Conservation (phyloP, 2,888 invertebrate genomes). For the Pachymerium ferrugineum region DNA sequence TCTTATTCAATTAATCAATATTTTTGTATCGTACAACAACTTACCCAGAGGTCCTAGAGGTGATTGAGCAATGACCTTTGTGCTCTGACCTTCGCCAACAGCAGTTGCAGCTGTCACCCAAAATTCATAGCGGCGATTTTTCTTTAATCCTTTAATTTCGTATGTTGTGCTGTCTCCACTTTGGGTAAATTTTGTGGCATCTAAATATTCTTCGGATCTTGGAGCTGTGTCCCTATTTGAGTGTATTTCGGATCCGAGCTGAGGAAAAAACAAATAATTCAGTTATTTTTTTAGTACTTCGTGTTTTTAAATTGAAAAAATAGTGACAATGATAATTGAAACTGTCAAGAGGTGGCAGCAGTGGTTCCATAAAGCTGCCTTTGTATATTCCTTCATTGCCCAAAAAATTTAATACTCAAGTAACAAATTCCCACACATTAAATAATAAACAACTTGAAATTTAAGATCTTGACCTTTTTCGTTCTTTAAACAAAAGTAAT, state of each 20-base stretch:
- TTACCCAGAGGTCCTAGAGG: slow-evolving; percentile 33
- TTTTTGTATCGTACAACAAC: not conserved
- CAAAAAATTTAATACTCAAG: too few relatives aligned
- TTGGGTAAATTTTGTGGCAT: slow-evolving; percentile 24
- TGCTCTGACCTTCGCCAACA: slow-evolving; percentile 34
- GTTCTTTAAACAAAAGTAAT: too few relatives aligned
- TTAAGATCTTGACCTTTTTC: too few relatives aligned
- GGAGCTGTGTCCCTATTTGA: slow-evolving; percentile 14
- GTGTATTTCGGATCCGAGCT: slow-evolving; percentile 29
- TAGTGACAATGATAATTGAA: too few relatives aligned
- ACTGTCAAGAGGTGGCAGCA: not conserved
- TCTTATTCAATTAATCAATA: too few relatives aligned
- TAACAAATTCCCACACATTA: too few relatives aligned
- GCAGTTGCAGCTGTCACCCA: slow-evolving; percentile 35
- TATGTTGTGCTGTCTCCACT: slow-evolving; percentile 17
- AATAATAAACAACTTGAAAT: too few relatives aligned
- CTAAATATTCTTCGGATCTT: slow-evolving; percentile 30
- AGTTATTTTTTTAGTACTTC: not conserved
- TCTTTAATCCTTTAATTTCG: slow-evolving; percentile 32
- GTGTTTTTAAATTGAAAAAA: not conserved
- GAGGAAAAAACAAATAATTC: not conserved
- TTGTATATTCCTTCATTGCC: too few relatives aligned
- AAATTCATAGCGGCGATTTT: slow-evolving; percentile 34
- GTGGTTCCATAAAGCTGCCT: too few relatives aligned
- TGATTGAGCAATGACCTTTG: slow-evolving; percentile 32